Conservation (phyloP, 2,888 invertebrate species). For the Arrhopalites spinosus region DNA sequence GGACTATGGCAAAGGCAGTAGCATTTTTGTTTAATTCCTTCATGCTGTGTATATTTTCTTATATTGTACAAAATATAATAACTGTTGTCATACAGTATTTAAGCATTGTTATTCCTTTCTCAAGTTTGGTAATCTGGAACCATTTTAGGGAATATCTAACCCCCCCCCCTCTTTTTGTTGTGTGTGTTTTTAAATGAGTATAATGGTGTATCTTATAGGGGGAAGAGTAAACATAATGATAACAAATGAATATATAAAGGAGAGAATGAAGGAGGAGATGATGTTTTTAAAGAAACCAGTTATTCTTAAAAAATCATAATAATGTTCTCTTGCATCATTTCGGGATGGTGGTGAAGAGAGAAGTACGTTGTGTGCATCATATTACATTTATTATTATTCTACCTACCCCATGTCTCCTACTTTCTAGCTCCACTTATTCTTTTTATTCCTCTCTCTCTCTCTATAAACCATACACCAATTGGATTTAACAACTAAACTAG, state of each 20-base stretch:
- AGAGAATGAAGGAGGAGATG: no score
- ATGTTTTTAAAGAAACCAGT: background rate
- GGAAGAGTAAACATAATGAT: no score
- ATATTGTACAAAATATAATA: no score
- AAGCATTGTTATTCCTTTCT: background rate
- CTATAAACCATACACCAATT: background rate
- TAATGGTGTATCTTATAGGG: no score
- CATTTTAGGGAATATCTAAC: background rate
- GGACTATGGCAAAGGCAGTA: no score
- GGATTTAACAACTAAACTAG: background rate
- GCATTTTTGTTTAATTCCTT: no score
- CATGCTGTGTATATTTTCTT: no score
- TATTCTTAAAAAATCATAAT: background rate
- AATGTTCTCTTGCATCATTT: background rate
- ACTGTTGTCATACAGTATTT: no score
- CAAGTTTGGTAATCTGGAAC: background rate
- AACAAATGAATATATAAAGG: no score
- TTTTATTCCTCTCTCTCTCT: background rate
- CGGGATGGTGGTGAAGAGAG: background rate
- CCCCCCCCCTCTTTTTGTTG: background rate
- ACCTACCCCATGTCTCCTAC: background rate
- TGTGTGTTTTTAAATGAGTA: no score
- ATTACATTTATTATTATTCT: background rate
- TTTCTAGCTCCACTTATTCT: background rate
- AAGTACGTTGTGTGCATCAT: background rate